These are phyloP conservation scores for Drosophila nigritarsus DNA, from an alignment of 2,888 invertebrate species.

Conservation along the genomic window DNA sequence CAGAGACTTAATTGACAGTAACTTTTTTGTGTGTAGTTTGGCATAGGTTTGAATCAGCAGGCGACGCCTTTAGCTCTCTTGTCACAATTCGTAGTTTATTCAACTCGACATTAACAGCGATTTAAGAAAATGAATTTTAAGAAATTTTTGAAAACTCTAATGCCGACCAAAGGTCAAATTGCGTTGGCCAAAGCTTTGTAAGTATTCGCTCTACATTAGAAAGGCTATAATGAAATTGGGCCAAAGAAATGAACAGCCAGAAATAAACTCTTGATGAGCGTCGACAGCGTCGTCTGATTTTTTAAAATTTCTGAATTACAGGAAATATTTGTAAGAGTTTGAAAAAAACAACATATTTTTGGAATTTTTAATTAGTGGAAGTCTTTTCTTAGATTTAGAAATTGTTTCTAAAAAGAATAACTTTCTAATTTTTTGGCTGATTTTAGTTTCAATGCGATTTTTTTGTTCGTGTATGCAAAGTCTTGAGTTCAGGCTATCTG, in stretches of 20 bases:
- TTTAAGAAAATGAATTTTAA: slow-evolving; percentile 49
- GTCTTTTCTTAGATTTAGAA: too few species aligned
- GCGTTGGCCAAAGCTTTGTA: slow-evolving; percentile 53
- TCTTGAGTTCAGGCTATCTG: too few species aligned
- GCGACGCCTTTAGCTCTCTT: slow-evolving; percentile 1
- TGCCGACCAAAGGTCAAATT: slow-evolving; percentile 31
- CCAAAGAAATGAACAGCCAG: background rate
- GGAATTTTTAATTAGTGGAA: too few species aligned
- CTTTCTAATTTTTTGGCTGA: too few species aligned
- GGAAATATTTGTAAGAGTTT: too few species aligned
- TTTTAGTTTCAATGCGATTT: background rate
- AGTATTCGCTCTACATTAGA: slow-evolving; percentile 28
- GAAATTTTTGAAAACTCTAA: slow-evolving; percentile 20
- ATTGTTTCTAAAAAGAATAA: too few species aligned
- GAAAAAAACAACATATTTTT: too few species aligned
- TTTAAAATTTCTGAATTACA: too few species aligned
- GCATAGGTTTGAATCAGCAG: slow-evolving; percentile 23
- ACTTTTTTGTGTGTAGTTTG: background rate
- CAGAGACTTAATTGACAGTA: slow-evolving; percentile 29
- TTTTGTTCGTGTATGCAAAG: too few species aligned
- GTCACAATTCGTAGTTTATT: slow-evolving; percentile 16
- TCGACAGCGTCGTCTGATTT: background rate
- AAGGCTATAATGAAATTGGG: background rate
- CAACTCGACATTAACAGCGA: slow-evolving; percentile 18
- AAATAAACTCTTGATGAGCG: background rate